Base-by-base conservation (phyloP, 2,888 invertebrate species). In the Ennomos fuscantarius region DNA sequence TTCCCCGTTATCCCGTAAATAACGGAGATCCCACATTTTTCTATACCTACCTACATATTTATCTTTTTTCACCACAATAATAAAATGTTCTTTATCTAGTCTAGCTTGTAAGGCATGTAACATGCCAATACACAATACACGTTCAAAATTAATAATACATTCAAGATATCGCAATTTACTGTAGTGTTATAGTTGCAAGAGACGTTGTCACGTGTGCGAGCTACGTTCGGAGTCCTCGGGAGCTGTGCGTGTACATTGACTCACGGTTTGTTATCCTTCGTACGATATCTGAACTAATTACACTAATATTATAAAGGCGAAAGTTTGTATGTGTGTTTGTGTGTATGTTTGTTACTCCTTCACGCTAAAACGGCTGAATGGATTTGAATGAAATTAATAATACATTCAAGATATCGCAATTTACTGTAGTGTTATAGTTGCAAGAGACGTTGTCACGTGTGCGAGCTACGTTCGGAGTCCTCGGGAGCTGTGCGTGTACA, bases 351-450 rank as follows among this genome's bases (percentile, higher is more conserved):
- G n/a, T n/a, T n/a, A n/a, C n/a, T n/a, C n/a, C n/a, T n/a, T n/a
- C n/a, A n/a, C n/a, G n/a, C n/a, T n/a, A n/a, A n/a, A n/a, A n/a
- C n/a, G n/a, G n/a, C n/a, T n/a, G n/a, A n/a, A n/a, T n/a, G n/a
- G n/a, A n/a, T n/a, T n/a, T n/a, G n/a, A n/a, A n/a, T n/a, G n/a
- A n/a, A n/a, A n/a, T n/a, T n/a, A n/a, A 52, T 57, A 63, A 65
- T 60, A 60, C 55, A 55, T 54, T 15, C 11, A 52, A 51, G 58
- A 59, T 62, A 53, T 36, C 49, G 9, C 39, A 58, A 63, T 60
- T 62, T 66, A 63, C 54, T 54, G 57, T 60, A 62, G 60, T 63
- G 66, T 63, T 63, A 61, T 63, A 58, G 46, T 40, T 51, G 39
- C 48, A 41, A 52, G 53, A 58, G 62, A 62, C 57, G 58, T 58